Evolutionary conservation across 1,140 invertebrate species (phyloP), one percentile per base, ranked within the genome.

Genomic region (Danaus melanippus): DNA sequence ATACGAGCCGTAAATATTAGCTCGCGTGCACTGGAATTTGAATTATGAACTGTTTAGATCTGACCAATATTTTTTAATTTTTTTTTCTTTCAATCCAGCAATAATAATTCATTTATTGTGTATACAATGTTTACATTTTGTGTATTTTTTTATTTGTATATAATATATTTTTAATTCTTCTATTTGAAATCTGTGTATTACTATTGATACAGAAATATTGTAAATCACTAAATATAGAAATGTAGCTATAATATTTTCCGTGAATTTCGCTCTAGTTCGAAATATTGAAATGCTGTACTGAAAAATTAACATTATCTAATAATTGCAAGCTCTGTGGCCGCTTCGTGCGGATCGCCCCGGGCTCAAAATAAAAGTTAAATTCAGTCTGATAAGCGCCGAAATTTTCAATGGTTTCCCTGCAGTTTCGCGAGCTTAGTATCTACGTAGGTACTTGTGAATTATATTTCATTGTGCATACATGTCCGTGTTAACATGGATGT

Each of bases 281-380:
- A 32, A 32, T 32, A 32, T 32, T 32, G 21, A 7, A 32, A 32
- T 32, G 21, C 21, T 32, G 21, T 32, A 32, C 21, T 46, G 47
- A 54, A 32, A 42, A 43, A 15, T 12, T 12, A 42, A 44, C 9
- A 21, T 44, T 58, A 48, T 71, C 64, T 67, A 68, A 48, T 10
- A 40, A 9, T 66, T 53, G 17, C 10, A 50, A 67, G 44, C 39
- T 73, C 79, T 79, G 53, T 64, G 62, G 53, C 21, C 50, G 66
- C 62, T 74, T 75, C 76, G 77, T 76, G 74, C 68, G 66, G 60
- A 66, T 65, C 64, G 72, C 82, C 72, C 65, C 64, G 69, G 72
- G 77, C 72, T 69, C 71, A 72, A 82, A 83, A 85, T 83, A 83
- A 85, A 85, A 85, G 75, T 81, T 80, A 71, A 78, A 72, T 67